Evolutionary conservation across 1,140 invertebrate species (phyloP).

Genomic region (Muscidifurax raptorellus): DNA sequence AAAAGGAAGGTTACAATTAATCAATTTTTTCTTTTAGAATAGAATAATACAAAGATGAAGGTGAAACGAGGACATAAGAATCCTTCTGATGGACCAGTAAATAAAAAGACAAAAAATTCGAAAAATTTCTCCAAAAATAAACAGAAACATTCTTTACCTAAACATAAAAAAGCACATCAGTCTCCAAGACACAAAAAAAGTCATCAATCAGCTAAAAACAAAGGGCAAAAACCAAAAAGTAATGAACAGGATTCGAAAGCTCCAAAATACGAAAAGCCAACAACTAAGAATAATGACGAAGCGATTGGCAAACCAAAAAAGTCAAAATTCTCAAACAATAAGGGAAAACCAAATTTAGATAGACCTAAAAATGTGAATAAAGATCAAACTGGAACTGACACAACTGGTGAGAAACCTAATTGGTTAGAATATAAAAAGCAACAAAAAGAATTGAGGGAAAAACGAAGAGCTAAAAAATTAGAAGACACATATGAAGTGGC

Average conservation of each 20-base stretch:
- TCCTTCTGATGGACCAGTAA: background rate
- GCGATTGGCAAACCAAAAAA: constrained; percentile 58
- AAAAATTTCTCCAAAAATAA: constrained; percentile 2
- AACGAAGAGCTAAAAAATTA: constrained; percentile 78
- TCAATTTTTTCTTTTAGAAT: background rate
- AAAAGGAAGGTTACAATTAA: background rate
- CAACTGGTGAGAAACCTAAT: constrained; percentile 78
- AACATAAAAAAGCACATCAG: background rate
- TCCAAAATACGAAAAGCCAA: constrained; percentile 37
- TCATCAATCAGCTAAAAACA: background rate
- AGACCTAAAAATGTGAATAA: constrained; percentile 49
- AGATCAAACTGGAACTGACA: background rate
- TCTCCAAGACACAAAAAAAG: background rate
- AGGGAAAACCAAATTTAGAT: constrained; percentile 46
- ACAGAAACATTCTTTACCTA: background rate
- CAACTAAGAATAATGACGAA: constrained; percentile 15
- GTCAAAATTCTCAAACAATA: constrained; percentile 42
- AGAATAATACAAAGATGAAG: constrained; percentile 14
- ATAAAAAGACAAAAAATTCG: constrained; percentile 36
- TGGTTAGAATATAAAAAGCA: constrained; percentile 85
- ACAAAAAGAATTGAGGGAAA: constrained; percentile 81
- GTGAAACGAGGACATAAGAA: constrained; percentile 13
- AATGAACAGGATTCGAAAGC: constrained; percentile 42
- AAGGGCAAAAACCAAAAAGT: constrained; percentile 31
- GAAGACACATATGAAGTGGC: constrained; percentile 82